phyloP scores from a whole-genome alignment of 2,888 invertebrate species.

The Pseudolycoriella hygida region DNA sequence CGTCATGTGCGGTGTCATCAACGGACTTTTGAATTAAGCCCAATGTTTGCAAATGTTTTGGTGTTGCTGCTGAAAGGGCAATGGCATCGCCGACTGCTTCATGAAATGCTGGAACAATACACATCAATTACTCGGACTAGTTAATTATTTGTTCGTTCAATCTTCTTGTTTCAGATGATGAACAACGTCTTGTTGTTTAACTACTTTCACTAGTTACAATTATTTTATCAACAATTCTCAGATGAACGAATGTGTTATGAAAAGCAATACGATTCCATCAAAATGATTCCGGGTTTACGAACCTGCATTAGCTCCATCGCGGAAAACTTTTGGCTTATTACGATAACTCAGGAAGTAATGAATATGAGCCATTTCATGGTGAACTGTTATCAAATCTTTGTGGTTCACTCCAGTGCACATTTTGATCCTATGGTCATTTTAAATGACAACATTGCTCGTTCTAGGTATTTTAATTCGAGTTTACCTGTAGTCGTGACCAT shows the following conservation, averaged over 20 bases:
- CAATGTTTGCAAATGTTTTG: slow-evolving; percentile 66
- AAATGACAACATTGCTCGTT: slow-evolving; percentile 7
- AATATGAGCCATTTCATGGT: slow-evolving; percentile 85
- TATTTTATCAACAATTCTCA: too few relatives aligned
- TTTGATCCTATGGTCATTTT: slow-evolving; percentile 43
- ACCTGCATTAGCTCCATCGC: slow-evolving; percentile 89
- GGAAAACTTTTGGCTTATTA: slow-evolving; percentile 66
- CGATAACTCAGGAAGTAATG: slow-evolving; percentile 76
- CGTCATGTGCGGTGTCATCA: slow-evolving; percentile 65
- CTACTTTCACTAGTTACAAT: too few relatives aligned
- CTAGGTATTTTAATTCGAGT: background rate
- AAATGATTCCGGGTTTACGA: too few relatives aligned
- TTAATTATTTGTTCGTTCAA: too few relatives aligned
- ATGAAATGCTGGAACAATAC: slow-evolving; percentile 54
- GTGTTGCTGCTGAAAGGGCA: slow-evolving; percentile 67
- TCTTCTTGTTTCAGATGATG: too few relatives aligned
- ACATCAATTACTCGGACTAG: too few relatives aligned
- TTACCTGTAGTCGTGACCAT: slow-evolving; percentile 69
- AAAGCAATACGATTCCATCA: too few relatives aligned
- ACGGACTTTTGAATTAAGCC: slow-evolving; percentile 66
- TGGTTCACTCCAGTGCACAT: slow-evolving; percentile 74
- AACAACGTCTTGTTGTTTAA: too few relatives aligned
- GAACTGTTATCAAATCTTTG: slow-evolving; percentile 72
- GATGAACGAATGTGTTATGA: too few relatives aligned
- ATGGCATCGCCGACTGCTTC: slow-evolving; percentile 85